Evolutionary conservation across 2,888 invertebrate species (phyloP), one percentile per base, ranked within the genome.

Genomic region (Alcis repandata): DNA sequence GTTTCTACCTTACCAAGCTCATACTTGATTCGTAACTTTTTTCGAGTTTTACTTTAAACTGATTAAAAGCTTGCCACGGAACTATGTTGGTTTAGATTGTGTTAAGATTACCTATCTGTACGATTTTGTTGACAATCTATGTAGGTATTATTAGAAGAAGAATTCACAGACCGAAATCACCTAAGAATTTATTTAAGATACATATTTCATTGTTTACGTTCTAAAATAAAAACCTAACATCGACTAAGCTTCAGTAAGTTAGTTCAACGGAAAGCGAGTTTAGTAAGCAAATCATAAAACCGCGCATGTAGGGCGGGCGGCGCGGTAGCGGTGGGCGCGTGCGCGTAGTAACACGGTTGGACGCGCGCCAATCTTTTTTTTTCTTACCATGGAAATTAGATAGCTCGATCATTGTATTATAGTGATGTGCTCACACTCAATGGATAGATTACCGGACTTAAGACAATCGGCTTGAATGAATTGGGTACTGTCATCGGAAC

Each of bases 281-380:
- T 51, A 60, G 22, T 36, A 36, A 57, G 63, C 43, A 51, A 45
- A 38, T 57, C 45, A 15, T 66, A 49, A 48, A 59, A 66, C 33
- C 52, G 48, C 36, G 67, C 60, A 51, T 59, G 73, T 70, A 22
- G 27, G 56, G 33, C 43, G 56, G 56, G 56, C 56, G 56, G 2
- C 32, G 38, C 10, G 17, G 15, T 9, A 32, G 13, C 20, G 52
- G 58, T 51, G 68, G 68, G 70, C 71, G 74, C 68, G 66, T 52
- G 57, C 62, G 72, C 87, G 80, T 83, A 78, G 86, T 79, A 85
- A 81, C 86, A 84, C 80, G 89, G 69, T 83, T 91, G 91, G 92
- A 83, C 65, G 71, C 59, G 41, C 56, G 91, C 91, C 92, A 91
- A 89, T 78, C 74, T 75, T 79, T n/a, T n/a, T n/a, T n/a, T n/a